Base-by-base conservation (phyloP, 2,888 invertebrate species). In the Ophonus ardosiacus region DNA sequence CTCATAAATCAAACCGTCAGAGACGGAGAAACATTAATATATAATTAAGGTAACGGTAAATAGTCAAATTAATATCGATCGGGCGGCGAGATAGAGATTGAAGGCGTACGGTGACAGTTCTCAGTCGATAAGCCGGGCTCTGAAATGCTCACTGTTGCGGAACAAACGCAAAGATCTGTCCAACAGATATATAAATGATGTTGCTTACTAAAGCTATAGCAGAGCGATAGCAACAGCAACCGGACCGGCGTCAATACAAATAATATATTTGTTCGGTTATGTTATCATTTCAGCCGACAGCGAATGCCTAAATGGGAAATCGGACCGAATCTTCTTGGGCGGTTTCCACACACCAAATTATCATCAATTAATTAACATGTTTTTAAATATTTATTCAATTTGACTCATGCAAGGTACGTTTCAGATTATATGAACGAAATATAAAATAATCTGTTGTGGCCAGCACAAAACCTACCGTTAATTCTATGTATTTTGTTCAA, bases 21-120 rank as follows among this genome's bases (percentile, higher is more conserved):
- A 74, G 43, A 56, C 43, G 21, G 21, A 68, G 61, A 74, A 74
- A 76, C 61, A 38, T 83, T 74, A 74, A 61, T 76, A 61, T 83
- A 76, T 83, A 83, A 83, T 83, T 83, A 83, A 83, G 15, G 21
- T 74, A 83, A 83, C 83, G 83, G 83, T 83, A 76, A 74, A 76
- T 21, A 83, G 40, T 61, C 83, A 83, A 83, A 83, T 83, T 83
- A 83, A 83, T 74, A 76, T 83, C 40, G 83, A 83, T 83, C 40
- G 83, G 17, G 21, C 65, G 40, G 43, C 61, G 43, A 83, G 74
- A 71, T 74, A 83, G 40, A 74, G 59, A 56, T 74, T 74, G 83
- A 83, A 83, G 83, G 83, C 74, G 83, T 83, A 71, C 82, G 57
- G 59, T 83, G 83, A 83, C 83, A 83, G 83, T 83, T 83, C 83